phyloP scores from a whole-genome alignment of 2,797 vertebrate species.

The Gymnopithys bicolor region DNA sequence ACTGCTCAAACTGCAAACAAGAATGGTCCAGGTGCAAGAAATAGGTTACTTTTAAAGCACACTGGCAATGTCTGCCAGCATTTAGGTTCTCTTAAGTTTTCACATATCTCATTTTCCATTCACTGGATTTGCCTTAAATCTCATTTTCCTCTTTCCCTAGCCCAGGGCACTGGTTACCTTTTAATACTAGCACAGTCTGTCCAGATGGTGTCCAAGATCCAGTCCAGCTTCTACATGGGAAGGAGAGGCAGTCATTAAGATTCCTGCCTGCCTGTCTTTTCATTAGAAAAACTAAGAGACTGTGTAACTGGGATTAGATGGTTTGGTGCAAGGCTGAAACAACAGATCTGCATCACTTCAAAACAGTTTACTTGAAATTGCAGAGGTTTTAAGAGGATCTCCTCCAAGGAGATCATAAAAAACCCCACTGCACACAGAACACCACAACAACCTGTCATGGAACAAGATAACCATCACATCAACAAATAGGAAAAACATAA shows the following conservation, averaged over 20 bases:
- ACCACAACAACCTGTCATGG: neutral
- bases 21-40: neutral
- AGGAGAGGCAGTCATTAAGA: neutral
- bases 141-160: neutral
- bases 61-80: neutral
- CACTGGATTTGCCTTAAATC: neutral
- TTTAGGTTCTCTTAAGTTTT: neutral
- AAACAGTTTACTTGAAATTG: neutral
- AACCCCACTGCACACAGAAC: rapidly evolving
- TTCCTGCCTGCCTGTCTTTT: neutral
- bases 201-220: neutral
- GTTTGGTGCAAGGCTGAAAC: neutral
- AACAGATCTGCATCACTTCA: neutral
- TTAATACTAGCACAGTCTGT: neutral
- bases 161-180: neutral
- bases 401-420: neutral
- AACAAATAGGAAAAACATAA: neutral
- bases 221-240: neutral
- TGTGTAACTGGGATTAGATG: neutral
- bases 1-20: neutral
- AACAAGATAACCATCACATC: neutral
- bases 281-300: neutral
- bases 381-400: neutral
- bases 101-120: neutral
- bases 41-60: neutral